These are phyloP conservation scores for Lithobates sylvaticus DNA, from an alignment of 2,797 vertebrate genomes.

Conservation along the genomic window DNA sequence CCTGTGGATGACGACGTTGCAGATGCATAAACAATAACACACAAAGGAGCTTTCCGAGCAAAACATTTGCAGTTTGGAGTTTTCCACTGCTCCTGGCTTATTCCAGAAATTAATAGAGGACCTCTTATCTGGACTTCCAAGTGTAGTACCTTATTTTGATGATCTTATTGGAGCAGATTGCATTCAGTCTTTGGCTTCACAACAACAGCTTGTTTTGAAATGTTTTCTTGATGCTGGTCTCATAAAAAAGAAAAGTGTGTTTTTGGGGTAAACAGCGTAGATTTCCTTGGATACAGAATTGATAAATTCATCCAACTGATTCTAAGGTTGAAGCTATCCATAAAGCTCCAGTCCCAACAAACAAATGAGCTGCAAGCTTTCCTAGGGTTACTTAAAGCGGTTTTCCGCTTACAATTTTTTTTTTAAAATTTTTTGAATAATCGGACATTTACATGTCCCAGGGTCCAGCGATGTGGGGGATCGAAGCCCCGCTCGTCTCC, in stretches of 20 bases:
- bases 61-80: slow-evolving; percentile 7
- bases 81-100: not conserved
- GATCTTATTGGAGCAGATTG: too few relatives aligned
- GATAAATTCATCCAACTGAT: slow-evolving; percentile 1
- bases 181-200: too few relatives aligned
- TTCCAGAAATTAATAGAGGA: too few relatives aligned
- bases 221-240: not conserved
- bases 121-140: too few relatives aligned
- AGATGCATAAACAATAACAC: slow-evolving; percentile 3
- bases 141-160: too few relatives aligned
- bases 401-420: too few relatives aligned
- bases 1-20: not conserved
- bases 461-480: too few relatives aligned
- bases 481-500: too few relatives aligned
- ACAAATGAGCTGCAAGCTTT: not conserved
- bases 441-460: too few relatives aligned
- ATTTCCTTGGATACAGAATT: not conserved
- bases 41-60: not conserved
- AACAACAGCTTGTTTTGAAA: not conserved
- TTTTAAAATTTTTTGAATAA: too few relatives aligned
- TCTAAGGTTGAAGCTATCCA: slow-evolving; percentile 4
- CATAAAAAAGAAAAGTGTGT: slow-evolving; percentile 2
- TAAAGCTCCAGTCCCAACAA: slow-evolving; percentile 12
- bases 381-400: too few relatives aligned
- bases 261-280: not conserved